Conservation (phyloP, 2,888 invertebrate genomes). For the Agriopis aurantiaria region DNA sequence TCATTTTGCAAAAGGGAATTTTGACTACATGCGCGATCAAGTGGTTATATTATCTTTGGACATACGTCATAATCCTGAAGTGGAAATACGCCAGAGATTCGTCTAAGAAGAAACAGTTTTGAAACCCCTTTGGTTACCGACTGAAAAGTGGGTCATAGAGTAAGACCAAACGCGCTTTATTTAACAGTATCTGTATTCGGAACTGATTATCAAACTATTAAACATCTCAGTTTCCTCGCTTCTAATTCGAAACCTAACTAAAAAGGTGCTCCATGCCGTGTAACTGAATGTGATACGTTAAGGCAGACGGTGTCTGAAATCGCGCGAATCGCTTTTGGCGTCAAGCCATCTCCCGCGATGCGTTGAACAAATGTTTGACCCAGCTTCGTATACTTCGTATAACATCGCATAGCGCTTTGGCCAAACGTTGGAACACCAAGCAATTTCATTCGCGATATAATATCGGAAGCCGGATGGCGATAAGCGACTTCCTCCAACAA, state of each 20-base stretch:
- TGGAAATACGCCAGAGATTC: no score
- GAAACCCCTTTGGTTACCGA: no score
- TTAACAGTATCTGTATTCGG: neutral
- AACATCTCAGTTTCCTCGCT: constrained; percentile 12
- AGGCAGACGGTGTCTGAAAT: constrained; percentile 22
- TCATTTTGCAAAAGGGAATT: no score
- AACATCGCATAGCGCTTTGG: neutral
- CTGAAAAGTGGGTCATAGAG: neutral
- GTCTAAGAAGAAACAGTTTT: no score
- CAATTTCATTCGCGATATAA: neutral
- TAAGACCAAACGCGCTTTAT: neutral
- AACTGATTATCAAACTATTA: constrained; percentile 1
- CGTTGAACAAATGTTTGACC: constrained; percentile 26
- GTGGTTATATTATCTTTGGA: no score
- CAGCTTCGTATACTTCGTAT: constrained; percentile 9
- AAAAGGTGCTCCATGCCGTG: constrained; percentile 7
- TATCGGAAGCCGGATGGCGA: constrained; percentile 6
- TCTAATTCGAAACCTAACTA: constrained; percentile 9
- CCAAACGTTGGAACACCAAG: neutral
- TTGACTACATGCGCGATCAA: no score
- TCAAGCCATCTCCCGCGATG: constrained; percentile 31
- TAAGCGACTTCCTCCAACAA: constrained; percentile 15
- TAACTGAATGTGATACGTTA: constrained; percentile 21
- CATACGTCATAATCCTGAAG: no score
- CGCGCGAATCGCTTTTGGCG: constrained; percentile 34